Conservation (phyloP, 2,797 vertebrate genomes). For the Ceryle rudis region DNA sequence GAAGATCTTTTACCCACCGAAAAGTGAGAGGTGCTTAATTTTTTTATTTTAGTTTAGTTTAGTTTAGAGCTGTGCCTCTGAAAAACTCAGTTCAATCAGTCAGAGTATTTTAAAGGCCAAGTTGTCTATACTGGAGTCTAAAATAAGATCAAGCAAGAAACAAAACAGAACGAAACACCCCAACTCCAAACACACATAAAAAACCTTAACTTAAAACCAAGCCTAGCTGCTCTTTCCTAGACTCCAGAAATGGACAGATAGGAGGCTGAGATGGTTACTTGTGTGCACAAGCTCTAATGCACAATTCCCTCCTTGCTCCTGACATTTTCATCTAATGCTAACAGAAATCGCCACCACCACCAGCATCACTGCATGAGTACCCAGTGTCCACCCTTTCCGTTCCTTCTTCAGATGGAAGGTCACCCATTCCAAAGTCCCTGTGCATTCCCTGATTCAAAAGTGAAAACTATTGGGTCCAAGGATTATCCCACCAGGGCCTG, state of each 20-base stretch:
- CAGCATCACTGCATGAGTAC: neutral
- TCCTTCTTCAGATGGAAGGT: neutral
- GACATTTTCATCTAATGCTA: neutral
- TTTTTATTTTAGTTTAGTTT: neutral
- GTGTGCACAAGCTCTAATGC: accelerated
- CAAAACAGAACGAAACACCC: neutral
- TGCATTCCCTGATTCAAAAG: neutral
- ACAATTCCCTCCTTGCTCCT: neutral
- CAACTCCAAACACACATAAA: neutral
- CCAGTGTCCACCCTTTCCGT: neutral
- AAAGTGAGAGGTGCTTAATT: neutral
- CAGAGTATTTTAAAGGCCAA: neutral
- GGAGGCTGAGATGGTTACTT: neutral
- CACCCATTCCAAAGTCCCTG: neutral
- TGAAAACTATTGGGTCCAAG: accelerated
- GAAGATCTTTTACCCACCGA: neutral
- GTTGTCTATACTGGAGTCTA: too few relatives aligned
- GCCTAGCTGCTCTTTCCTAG: neutral
- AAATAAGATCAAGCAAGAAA: neutral
- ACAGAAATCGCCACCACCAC: neutral
- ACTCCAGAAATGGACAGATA: neutral
- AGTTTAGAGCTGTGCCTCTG: neutral
- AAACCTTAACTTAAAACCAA: neutral
- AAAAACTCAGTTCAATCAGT: neutral
- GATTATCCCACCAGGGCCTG: neutral